These are phyloP conservation scores for Myzus persicae DNA, from an alignment of 1,140 invertebrate species.

Conservation along the genomic window DNA sequence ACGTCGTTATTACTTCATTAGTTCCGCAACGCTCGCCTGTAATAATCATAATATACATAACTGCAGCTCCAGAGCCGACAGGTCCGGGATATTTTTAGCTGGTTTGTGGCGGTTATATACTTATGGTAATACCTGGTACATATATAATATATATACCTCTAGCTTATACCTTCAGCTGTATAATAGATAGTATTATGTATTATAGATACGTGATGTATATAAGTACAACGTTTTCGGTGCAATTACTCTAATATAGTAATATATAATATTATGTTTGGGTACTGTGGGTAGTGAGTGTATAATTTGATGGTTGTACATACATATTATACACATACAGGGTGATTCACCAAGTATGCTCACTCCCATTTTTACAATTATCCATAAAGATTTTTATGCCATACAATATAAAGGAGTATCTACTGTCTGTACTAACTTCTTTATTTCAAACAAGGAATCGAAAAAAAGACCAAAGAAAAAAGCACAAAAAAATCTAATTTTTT, in stretches of 20 bases:
- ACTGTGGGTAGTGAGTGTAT: not conserved
- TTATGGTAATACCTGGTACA: not conserved
- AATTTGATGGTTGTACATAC: not conserved
- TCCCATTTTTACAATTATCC: not conserved
- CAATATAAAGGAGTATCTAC: no score
- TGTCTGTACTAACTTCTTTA: no score
- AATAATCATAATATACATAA: not conserved
- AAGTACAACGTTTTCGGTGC: not conserved
- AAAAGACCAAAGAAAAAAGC: no score
- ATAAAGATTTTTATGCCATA: no score
- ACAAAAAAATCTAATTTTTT: no score
- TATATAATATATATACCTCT: not conserved
- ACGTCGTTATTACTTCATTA: not conserved
- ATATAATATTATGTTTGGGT: no score
- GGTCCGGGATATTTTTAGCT: not conserved
- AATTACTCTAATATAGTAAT: no score
- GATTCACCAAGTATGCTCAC: not conserved
- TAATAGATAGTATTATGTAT: no score
- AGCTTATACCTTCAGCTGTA: not conserved
- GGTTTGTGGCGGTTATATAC: not conserved
- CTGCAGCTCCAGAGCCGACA: not conserved
- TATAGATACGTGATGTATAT: not conserved
- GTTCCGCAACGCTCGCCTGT: not conserved
- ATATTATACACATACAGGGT: no score
- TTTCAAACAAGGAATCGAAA: no score